Percentiles rank a stretch among this genome's conserved stretches.
Conservation (phyloP, 2,113 vertebrate genomes). For the Pandion haliaetus region DNA sequence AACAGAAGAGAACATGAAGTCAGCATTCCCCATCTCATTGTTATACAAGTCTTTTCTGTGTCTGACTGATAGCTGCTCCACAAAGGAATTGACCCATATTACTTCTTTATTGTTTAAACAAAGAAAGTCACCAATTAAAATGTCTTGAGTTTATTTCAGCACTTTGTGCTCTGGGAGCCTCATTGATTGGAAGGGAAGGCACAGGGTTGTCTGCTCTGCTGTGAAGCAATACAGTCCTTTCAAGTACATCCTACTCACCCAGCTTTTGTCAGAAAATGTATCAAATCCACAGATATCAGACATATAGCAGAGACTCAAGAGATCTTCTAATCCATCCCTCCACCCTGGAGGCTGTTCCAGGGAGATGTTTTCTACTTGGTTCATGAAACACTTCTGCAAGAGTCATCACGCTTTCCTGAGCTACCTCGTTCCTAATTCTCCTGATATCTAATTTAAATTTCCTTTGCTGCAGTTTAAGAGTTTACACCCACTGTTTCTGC, state of each 20-base stretch:
- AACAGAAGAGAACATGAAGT: background rate
- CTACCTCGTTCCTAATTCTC: background rate
- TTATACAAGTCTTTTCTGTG: background rate
- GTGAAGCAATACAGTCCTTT: background rate
- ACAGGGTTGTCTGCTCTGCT: background rate
- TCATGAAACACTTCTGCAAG: background rate
- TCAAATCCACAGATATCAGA: background rate
- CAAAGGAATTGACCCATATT: conserved; percentile 17
- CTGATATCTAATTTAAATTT: background rate
- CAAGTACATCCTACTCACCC: background rate
- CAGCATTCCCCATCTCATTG: background rate
- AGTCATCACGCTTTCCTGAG: background rate
- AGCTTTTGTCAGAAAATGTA: background rate
- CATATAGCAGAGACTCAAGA: background rate
- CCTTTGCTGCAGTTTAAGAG: background rate
- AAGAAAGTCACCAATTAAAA: background rate
- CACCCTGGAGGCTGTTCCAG: background rate
- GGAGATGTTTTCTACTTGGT: background rate
- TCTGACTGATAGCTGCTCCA: background rate
- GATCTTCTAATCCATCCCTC: background rate
- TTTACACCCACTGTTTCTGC: background rate
- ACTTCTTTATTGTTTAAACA: conserved; percentile 29
- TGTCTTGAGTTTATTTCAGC: background rate
- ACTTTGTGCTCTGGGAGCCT: background rate
- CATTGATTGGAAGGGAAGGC: background rate